phyloP scores from a whole-genome alignment of 2,113 vertebrate species.

The Uria aalge region DNA sequence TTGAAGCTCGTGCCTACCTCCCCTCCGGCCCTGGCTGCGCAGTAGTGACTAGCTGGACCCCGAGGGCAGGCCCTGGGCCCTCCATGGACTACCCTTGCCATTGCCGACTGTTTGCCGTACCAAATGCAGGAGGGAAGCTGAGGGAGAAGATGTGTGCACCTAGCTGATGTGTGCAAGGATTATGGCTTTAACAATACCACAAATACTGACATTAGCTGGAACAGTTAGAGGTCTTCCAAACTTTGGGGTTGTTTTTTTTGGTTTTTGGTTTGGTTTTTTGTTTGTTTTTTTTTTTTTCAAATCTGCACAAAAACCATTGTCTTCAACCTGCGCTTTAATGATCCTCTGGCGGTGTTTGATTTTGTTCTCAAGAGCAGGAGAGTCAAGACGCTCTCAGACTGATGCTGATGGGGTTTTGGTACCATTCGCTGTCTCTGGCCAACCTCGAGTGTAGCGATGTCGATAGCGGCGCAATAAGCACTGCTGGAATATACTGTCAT shows the following conservation, averaged over 20 bases:
- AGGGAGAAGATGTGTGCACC: background rate
- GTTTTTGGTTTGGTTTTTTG: rapidly evolving
- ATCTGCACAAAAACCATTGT: background rate
- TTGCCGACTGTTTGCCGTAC: rapidly evolving
- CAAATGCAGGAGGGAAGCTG: background rate
- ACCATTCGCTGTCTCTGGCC: background rate
- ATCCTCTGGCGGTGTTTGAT: background rate
- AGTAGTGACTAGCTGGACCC: background rate
- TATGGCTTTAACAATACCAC: background rate
- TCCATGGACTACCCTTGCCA: background rate
- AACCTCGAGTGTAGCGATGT: background rate
- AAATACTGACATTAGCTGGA: background rate
- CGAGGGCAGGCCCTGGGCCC: background rate
- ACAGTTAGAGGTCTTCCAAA: background rate
- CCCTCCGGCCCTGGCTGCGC: background rate
- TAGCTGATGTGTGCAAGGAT: background rate
- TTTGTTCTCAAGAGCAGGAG: background rate
- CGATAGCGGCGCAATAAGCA: background rate
- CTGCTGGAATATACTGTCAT: background rate
- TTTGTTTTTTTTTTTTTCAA: too few species aligned
- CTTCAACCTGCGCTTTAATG: background rate
- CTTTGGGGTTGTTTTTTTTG: background rate
- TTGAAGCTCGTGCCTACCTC: conserved; percentile 12
- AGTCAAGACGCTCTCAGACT: rapidly evolving
- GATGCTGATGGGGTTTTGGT: background rate